phyloP scores from a whole-genome alignment of 2,888 invertebrate species.

The Esperia sulphurella region DNA sequence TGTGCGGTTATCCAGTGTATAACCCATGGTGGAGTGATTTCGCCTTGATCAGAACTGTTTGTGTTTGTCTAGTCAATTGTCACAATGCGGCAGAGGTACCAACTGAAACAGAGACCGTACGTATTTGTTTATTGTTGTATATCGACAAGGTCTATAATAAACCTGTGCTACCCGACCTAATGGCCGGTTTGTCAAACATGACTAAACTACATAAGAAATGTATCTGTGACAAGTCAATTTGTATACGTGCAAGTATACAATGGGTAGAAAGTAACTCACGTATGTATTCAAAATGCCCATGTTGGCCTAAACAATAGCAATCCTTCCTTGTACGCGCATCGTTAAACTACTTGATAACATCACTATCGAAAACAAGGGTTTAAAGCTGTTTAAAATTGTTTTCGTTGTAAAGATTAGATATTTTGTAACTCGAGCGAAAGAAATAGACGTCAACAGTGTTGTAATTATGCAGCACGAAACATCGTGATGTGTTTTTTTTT shows the following conservation, averaged over 20 bases:
- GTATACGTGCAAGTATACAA: slow-evolving; percentile 49
- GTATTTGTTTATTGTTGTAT: slow-evolving; percentile 42
- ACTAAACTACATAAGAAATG: slow-evolving; percentile 26
- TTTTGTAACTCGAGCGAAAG: not conserved
- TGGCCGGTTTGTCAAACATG: slow-evolving; percentile 35
- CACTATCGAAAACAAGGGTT: slow-evolving; percentile 17
- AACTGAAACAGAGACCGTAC: slow-evolving; percentile 72
- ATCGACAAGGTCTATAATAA: slow-evolving; percentile 21
- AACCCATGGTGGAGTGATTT: slow-evolving; percentile 57
- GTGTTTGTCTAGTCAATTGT: slow-evolving; percentile 34
- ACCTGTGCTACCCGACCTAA: slow-evolving; percentile 29
- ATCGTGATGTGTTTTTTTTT: not conserved
- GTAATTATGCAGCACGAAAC: not conserved
- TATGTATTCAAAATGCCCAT: slow-evolving; percentile 29
- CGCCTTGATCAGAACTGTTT: slow-evolving; percentile 30
- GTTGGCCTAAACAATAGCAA: slow-evolving; percentile 55
- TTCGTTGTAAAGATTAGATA: slow-evolving; percentile 12
- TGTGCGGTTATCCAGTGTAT: slow-evolving; percentile 49
- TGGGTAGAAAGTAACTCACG: slow-evolving; percentile 50
- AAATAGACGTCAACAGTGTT: not conserved
- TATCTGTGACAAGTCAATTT: slow-evolving; percentile 36
- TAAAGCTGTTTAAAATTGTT: slow-evolving; percentile 4
- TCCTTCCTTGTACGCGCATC: slow-evolving; percentile 43
- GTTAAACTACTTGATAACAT: slow-evolving; percentile 30
- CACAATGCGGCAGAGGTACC: slow-evolving; percentile 72